Conservation (phyloP, 1,140 invertebrate genomes). For the Hyposmocoma kahamanoa region DNA sequence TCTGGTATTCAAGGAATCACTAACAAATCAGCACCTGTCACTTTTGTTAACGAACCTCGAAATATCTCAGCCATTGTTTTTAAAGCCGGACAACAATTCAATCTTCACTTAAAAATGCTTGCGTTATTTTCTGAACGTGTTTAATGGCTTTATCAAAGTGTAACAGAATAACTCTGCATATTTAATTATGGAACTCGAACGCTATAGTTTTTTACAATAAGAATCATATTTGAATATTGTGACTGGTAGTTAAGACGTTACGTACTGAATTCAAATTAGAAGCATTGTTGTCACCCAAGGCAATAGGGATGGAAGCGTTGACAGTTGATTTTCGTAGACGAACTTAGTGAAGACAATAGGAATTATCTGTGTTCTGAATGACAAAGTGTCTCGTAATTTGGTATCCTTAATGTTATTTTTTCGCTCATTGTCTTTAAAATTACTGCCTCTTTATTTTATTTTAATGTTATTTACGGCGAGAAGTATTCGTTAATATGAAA, state of each 20-base stretch:
- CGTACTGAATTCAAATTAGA: constrained; percentile 14
- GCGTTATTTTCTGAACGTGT: constrained; percentile 28
- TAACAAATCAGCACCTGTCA: constrained; percentile 54
- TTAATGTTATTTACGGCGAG: constrained; percentile 29
- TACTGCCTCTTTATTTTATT: constrained; percentile 16
- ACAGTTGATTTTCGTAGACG: constrained; percentile 35
- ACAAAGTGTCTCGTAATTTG: constrained; percentile 31
- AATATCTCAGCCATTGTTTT: constrained; percentile 46
- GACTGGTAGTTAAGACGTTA: constrained; percentile 6
- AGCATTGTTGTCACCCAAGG: constrained; percentile 34
- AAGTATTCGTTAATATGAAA: constrained; percentile 34
- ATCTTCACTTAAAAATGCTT: constrained; percentile 35
- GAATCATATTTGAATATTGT: constrained; percentile 15
- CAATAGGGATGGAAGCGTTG: constrained; percentile 39
- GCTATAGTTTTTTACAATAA: constrained; percentile 11
- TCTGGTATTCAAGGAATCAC: constrained; percentile 39
- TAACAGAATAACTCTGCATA: constrained; percentile 15
- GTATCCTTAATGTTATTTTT: constrained; percentile 17
- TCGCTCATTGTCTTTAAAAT: constrained; percentile 17
- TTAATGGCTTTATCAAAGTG: constrained; percentile 19
- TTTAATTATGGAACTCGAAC: background rate
- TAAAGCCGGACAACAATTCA: constrained; percentile 41
- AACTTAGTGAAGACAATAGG: constrained; percentile 27
- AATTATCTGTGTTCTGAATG: constrained; percentile 36
- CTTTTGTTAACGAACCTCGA: constrained; percentile 31